Evolutionary conservation across 1,140 invertebrate species (phyloP), one percentile per base, ranked within the genome.

Genomic region (Melipona quadrifasciata): DNA sequence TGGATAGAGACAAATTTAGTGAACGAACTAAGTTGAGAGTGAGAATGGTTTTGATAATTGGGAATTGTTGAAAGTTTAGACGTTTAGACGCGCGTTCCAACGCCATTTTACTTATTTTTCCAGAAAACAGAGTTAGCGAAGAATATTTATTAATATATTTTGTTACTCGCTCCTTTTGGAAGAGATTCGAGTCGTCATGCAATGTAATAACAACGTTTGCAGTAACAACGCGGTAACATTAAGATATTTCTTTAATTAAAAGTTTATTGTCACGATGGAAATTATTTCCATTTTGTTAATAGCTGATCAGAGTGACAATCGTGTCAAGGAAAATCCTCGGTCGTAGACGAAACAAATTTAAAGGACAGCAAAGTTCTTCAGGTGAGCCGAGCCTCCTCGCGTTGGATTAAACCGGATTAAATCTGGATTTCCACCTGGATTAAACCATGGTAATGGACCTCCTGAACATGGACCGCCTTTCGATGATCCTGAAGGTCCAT

Each of bases 361-460:
- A 84, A 55, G 76, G 58, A 53, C 64, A 8, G 27, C 83, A 58
- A 76, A 80, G 71, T 5, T 57, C 84, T 34, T 57, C 86, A 67
- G 74, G 74, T 82, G 24, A 2, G 12, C 10, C n/a, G 12, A 17
- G 16, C n/a, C n/a, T 27, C 61, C n/a, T 16, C n/a, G 12, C 39
- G 39, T 47, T 47, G 39, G 39, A 47, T 47, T 47, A 47, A 10
- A 47, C 39, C 39, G 39, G 39, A 47, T 47, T 47, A 47, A 47
- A 64, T 14, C n/a, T 27, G 61, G 27, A n/a, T 64, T 27, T 64
- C 1, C 61, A 27, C 61, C 61, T 64, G 61, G 61, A 64, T 64
- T 64, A 27, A 6, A 27, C 14, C 61, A 14, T n/a, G n/a, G 61
- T 16, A 51, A 27, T 64, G 10, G 14, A 0, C 76, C 64, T 0